Percentiles rank a stretch among this genome's conserved stretches.
These are phyloP conservation scores for Clivina fossor DNA, from an alignment of 2,888 invertebrate species.

Conservation along the genomic window DNA sequence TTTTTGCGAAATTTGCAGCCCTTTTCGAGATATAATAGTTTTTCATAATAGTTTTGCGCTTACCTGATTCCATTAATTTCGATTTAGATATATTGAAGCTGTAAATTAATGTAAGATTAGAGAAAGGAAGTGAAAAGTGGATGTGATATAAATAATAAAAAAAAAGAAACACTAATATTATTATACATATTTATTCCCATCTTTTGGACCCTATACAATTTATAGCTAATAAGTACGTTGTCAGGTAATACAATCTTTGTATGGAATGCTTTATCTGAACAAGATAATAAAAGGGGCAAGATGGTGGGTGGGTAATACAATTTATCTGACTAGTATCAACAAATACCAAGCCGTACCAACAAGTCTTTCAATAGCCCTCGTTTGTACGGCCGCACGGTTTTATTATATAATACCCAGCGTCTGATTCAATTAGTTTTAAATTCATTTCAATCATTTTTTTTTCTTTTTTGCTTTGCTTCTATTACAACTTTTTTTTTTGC, in stretches of 20 bases:
- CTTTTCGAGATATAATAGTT: no score
- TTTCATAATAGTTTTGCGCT: no score
- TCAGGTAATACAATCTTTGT: constrained; percentile 60
- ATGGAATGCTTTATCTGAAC: constrained; percentile 55
- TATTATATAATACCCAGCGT: constrained; percentile 40
- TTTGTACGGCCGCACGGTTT: constrained; percentile 27
- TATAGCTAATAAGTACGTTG: constrained; percentile 63
- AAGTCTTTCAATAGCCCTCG: constrained; percentile 27
- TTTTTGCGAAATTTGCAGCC: no score
- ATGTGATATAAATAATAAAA: constrained; percentile 4
- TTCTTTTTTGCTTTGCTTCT: not conserved
- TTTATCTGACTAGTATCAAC: constrained; percentile 56
- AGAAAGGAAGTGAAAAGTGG: no score
- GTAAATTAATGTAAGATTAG: no score
- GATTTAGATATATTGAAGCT: no score
- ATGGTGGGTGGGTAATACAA: constrained; percentile 54
- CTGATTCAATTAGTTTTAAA: constrained; percentile 36
- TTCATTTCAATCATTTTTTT: constrained; percentile 22
- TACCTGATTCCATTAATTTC: no score
- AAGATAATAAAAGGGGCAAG: constrained; percentile 51
- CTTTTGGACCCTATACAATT: constrained; percentile 74
- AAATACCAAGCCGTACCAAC: constrained; percentile 39
- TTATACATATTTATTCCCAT: constrained; percentile 72
- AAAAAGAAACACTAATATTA: constrained; percentile 44
- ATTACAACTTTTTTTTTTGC: not conserved